Conservation (phyloP, 2,113 vertebrate species). For the Cygnus buccinator region DNA sequence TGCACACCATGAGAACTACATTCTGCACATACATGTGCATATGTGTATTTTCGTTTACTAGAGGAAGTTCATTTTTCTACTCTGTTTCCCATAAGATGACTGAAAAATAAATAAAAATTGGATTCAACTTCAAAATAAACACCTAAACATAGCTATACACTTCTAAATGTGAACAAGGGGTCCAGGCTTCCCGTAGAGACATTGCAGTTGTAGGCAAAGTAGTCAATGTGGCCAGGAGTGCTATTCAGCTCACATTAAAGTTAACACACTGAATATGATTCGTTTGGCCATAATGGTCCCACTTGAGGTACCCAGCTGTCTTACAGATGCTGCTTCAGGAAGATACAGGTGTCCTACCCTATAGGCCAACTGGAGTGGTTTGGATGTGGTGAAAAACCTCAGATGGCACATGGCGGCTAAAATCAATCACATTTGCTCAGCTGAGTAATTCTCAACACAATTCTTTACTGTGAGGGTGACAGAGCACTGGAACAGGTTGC, state of each 20-base stretch:
- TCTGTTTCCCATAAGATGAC: not conserved
- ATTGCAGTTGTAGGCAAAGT: not conserved
- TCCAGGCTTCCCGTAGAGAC: not conserved
- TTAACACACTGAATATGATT: not conserved
- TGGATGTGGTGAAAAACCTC: not conserved
- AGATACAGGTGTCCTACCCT: not conserved
- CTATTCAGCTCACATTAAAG: not conserved
- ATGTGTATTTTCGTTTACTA: not conserved
- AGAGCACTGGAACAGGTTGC: too few species aligned
- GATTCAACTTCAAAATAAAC: not conserved
- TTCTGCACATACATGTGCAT: not conserved
- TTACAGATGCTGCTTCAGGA: not conserved
- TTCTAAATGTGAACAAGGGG: not conserved
- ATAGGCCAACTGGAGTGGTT: not conserved
- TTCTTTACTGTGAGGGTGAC: too few species aligned
- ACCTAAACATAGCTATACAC: not conserved
- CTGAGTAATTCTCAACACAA: not conserved
- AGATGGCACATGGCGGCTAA: not conserved
- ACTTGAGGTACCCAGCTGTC: not conserved
- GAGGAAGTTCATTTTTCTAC: not conserved
- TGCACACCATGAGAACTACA: rapidly evolving
- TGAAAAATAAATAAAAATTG: not conserved
- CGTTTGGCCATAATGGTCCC: not conserved
- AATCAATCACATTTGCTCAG: not conserved
- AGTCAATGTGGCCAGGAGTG: not conserved